Evolutionary conservation across 2,888 invertebrate species (phyloP), one percentile per base, ranked within the genome.

Genomic region (Eugnorisma glareosa): DNA sequence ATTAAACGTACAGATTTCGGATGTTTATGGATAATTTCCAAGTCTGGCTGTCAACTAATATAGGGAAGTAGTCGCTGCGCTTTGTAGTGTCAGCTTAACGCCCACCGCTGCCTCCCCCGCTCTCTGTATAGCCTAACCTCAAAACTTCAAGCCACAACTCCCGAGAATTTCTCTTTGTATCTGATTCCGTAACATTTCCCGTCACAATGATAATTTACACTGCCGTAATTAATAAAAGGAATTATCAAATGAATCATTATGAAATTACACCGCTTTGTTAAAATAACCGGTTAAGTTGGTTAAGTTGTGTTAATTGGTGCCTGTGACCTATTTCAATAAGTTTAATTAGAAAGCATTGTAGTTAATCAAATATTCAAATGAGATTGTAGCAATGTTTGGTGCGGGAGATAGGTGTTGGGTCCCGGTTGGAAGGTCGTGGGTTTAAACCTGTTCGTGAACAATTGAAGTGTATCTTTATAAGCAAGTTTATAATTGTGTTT

Each of bases 341-440:
- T 90, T 93, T 92, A 92, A 93, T 93, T 92, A 90, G 90, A 93
- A 92, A 92, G 91, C 90, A 85, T 85, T 90, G 88, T 91, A 88
- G 85, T 91, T 91, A 91, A 94, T 94, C 92, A 94, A 94, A 90
- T 93, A 94, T 94, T 93, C 87, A 93, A 94, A 94, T 93, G 82
- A 88, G 88, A 89, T 86, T 89, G 90, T 90, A 82, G 85, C 85
- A 89, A 75, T 83, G 85, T 85, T 73, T 74, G 61, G 70, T 79
- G 76, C 57, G 24, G 61, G 54, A 72, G 75, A 72, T 82, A 81
- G 80, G 78, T 75, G 82, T 78, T 54, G 61, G 11, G 73, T 75
- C 67, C 78, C 40, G 66, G 64, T 75, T 67, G 63, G 79, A 86
- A 86, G 85, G 81, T 86, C 82, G 81, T 70, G 54, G 51, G 51